phyloP scores from a whole-genome alignment of 2,797 vertebrate species.

The Ispidina lecontei region DNA sequence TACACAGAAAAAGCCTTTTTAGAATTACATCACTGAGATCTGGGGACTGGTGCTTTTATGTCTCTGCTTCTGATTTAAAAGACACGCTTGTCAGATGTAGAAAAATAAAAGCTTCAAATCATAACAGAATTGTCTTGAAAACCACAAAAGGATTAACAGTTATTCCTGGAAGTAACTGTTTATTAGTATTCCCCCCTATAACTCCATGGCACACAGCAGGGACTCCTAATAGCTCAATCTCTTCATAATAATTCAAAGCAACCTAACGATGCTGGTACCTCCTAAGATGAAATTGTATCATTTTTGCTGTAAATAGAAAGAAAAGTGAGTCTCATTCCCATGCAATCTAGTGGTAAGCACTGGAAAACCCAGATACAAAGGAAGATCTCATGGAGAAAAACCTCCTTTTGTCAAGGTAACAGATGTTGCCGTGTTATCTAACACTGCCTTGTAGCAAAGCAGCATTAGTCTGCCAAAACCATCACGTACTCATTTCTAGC shows the following conservation, averaged over 20 bases:
- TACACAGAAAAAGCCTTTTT: background rate
- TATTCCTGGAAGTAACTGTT: constrained; percentile 33
- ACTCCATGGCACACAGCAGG: background rate
- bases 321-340: background rate
- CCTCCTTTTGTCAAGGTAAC: background rate
- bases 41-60: background rate
- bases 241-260: background rate
- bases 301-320: background rate
- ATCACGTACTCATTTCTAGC: background rate
- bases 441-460: background rate
- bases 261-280: background rate
- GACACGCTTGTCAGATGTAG: background rate
- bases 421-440: background rate
- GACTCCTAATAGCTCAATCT: background rate
- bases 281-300: background rate
- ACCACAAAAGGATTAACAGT: background rate
- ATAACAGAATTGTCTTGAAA: background rate
- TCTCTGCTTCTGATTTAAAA: background rate
- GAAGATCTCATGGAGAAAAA: background rate
- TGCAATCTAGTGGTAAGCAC: background rate
- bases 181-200: constrained; percentile 16
- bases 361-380: background rate
- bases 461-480: background rate
- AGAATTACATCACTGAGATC: background rate
- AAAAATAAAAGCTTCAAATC: background rate